A percentile compares a stretch with the other conserved stretches of the same genome.
Evolutionary conservation across 1,140 invertebrate genomes (phyloP).

Genomic region (Idris sp.): DNA sequence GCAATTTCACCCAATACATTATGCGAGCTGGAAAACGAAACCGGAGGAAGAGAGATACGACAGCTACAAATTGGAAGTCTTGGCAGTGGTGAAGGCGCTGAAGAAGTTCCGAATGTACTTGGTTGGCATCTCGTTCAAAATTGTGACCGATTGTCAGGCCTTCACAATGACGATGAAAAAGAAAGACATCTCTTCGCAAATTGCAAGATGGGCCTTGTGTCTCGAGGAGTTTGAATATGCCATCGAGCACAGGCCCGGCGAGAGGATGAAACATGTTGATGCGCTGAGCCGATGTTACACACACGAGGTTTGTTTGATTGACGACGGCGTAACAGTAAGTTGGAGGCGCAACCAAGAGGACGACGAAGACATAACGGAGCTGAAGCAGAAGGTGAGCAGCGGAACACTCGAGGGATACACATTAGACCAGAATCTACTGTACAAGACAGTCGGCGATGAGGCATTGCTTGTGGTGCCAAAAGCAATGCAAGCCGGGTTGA

Average conservation of each 20-base stretch:
- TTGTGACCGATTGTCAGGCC: constrained; percentile 1
- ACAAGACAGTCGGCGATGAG: background rate
- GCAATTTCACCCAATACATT: constrained; percentile 8
- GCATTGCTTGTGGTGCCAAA: background rate
- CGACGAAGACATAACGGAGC: background rate
- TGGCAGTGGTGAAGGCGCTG: constrained; percentile 5
- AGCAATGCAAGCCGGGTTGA: background rate
- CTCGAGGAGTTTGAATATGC: background rate
- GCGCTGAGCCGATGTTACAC: constrained; percentile 1
- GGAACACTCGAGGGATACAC: background rate
- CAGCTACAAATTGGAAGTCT: constrained; percentile 11
- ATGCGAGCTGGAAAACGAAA: constrained; percentile 12
- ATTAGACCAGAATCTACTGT: background rate
- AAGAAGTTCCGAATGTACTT: constrained; percentile 10
- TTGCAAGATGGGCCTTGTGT: background rate
- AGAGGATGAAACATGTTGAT: constrained; percentile 3
- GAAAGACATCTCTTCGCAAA: constrained; percentile 5
- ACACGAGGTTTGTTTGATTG: background rate
- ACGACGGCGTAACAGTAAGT: background rate
- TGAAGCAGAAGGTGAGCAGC: background rate
- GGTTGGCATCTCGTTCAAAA: constrained; percentile 3
- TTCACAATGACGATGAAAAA: constrained; percentile 3
- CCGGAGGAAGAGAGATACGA: constrained; percentile 5
- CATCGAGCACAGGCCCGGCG: constrained; percentile 1
- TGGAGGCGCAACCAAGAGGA: background rate